Evolutionary conservation across 2,888 invertebrate genomes (phyloP).

Genomic region (Lutraria lutraria): DNA sequence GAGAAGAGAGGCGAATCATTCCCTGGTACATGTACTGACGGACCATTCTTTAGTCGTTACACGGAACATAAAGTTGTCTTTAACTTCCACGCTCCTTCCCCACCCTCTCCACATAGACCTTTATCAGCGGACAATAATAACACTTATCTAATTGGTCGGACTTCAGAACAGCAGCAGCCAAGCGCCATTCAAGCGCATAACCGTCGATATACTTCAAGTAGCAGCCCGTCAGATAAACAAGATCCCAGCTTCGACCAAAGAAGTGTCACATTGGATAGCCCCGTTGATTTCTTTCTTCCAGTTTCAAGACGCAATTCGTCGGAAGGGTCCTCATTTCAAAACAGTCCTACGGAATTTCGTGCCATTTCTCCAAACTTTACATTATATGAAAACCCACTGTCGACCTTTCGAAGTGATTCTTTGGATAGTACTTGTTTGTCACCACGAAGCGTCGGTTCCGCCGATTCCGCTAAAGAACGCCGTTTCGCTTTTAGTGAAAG

Average conservation of each 20-base stretch:
- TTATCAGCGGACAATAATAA: slow-evolving; percentile 16
- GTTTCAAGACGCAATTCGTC: slow-evolving; percentile 42
- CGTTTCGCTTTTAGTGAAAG: slow-evolving; percentile 47
- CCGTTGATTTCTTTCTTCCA: slow-evolving; percentile 24
- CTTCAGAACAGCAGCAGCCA: slow-evolving; percentile 1
- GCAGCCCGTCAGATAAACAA: not conserved
- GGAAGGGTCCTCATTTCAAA: slow-evolving; percentile 46
- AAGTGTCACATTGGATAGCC: slow-evolving; percentile 17
- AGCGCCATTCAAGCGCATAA: not conserved
- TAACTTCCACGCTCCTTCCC: slow-evolving; percentile 43
- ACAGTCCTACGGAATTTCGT: slow-evolving; percentile 54
- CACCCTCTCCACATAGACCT: slow-evolving; percentile 37
- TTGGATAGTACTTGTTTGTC: slow-evolving; percentile 42
- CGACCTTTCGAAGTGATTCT: slow-evolving; percentile 41
- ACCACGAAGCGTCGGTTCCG: slow-evolving; percentile 22
- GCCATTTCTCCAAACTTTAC: slow-evolving; percentile 52
- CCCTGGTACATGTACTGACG: slow-evolving; percentile 47
- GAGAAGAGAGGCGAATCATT: slow-evolving; percentile 62
- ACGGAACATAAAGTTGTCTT: slow-evolving; percentile 61
- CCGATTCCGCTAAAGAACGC: slow-evolving; percentile 42
- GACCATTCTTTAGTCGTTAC: slow-evolving; percentile 68
- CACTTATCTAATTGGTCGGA: not conserved
- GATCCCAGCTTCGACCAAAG: slow-evolving; percentile 23
- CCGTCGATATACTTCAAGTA: slow-evolving; percentile 16
- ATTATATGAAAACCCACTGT: slow-evolving; percentile 46